A percentile compares a stretch with the other conserved stretches of the same genome.
Evolutionary conservation across 2,888 invertebrate species (phyloP).

Genomic region (Deroplatys truncata): DNA sequence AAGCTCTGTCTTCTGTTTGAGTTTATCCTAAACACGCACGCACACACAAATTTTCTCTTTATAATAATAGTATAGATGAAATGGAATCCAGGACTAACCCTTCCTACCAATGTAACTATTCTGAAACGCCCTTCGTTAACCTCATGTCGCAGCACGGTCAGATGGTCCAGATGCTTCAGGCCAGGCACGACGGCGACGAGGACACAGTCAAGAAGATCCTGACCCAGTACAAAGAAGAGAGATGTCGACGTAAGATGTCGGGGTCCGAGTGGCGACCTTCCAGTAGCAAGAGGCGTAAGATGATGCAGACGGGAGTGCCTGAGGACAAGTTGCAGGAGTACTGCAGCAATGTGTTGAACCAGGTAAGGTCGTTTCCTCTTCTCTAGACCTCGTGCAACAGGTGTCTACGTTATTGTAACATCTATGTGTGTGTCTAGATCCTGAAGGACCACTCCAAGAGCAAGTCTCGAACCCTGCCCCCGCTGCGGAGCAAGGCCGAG

Average conservation of each 20-base stretch:
- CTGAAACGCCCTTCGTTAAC: too few relatives aligned
- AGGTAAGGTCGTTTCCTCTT: neutral
- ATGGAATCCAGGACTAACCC: too few relatives aligned
- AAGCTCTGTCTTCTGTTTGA: too few relatives aligned
- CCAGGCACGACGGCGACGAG: slow-evolving; percentile 22
- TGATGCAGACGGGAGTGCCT: neutral
- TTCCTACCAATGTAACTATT: too few relatives aligned
- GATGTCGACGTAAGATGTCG: neutral
- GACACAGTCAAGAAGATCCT: slow-evolving; percentile 21
- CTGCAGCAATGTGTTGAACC: neutral
- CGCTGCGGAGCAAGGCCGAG: neutral
- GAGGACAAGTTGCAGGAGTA: neutral
- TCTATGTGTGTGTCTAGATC: neutral
- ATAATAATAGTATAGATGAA: too few relatives aligned
- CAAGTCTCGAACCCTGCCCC: neutral
- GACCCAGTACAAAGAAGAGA: neutral
- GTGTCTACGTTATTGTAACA: neutral
- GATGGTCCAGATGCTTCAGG: slow-evolving; percentile 25
- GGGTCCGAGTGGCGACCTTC: neutral
- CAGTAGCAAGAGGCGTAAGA: neutral
- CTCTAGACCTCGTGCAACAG: neutral
- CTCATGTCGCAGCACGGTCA: slow-evolving; percentile 8
- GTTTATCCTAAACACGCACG: too few relatives aligned
- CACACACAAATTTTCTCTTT: too few relatives aligned
- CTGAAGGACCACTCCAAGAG: neutral